phyloP scores from a whole-genome alignment of 2,797 vertebrate species.

The Pipistrellus kuhlii region DNA sequence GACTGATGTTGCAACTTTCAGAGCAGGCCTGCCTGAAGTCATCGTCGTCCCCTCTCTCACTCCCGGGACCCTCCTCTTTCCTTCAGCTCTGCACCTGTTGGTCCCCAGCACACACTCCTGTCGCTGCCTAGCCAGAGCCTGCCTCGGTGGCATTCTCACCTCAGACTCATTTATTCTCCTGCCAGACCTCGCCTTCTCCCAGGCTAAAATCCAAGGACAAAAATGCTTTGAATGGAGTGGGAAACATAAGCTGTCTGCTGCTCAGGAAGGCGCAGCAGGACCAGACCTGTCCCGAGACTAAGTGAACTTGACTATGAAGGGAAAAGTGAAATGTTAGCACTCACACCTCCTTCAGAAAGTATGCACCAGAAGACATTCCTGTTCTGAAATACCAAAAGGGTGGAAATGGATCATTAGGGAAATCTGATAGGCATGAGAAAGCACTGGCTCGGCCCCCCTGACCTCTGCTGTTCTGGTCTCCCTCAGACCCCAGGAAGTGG shows the following conservation, averaged over 20 bases:
- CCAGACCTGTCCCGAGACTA: conserved; percentile 10
- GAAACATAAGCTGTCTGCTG: not conserved
- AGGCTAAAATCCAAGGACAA: not conserved
- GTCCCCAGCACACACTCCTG: not conserved
- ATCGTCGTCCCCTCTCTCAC: rapidly evolving
- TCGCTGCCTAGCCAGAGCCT: not conserved
- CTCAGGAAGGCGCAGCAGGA: not conserved
- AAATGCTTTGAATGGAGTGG: conserved; percentile 37
- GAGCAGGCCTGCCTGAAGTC: not conserved
- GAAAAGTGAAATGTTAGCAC: conserved; percentile 54
- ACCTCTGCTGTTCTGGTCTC: conserved; percentile 38
- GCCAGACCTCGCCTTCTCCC: not conserved
- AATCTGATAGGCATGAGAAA: conserved; percentile 69
- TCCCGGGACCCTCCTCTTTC: not conserved
- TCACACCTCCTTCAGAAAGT: conserved; percentile 52
- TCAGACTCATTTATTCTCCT: not conserved
- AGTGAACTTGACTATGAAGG: not conserved
- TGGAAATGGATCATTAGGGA: conserved; percentile 19
- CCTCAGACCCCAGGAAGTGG: not conserved
- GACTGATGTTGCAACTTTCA: not conserved
- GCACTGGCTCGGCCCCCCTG: not conserved
- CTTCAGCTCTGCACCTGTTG: not conserved
- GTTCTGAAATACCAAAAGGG: conserved; percentile 5
- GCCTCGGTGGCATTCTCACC: not conserved
- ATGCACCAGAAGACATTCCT: not conserved